Base-by-base conservation (phyloP, 2,888 invertebrate species). In the Villa cingulata region DNA sequence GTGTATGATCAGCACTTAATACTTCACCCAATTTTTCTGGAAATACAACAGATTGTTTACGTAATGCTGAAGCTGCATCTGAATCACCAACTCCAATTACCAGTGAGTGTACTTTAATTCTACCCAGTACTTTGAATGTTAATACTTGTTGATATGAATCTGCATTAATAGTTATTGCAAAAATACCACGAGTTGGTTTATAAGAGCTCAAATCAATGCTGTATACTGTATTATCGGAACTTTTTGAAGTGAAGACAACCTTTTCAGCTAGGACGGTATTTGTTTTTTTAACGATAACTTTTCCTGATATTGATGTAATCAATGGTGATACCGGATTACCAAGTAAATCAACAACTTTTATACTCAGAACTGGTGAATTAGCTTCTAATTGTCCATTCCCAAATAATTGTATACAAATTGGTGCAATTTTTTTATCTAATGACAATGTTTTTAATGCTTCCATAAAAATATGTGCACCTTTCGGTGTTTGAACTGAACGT, bases 61-160 rank as follows among this genome's bases (percentile, higher is more conserved):
- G 85, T 1, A 88, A 81, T 48, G 86, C 81, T 20, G 87, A 83
- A 3, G 85, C 83, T 52, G 92, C 89, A 66, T 96, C 95, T 6
- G 87, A 81, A 65, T 96, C 95, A 3, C 83, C 86, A 18, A 94
- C 77, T 5, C 91, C 90, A 42, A 96, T 74, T 66, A 95, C 92
- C 42, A 89, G 74, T 47, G 76, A 78, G 56, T 83, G 80, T 1
- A 94, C 76, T 52, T 76, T 76, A 0, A 88, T 80, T 55, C 83
- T 81, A 1, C 87, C 85, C 47, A 88, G 70, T 17, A 89, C 83
- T 49, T 86, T 83, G 20, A 82, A 73, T 45, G 70, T 72, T 42
- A 80, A 65, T 53, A 76, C 80, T 15, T 77, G 70, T 9, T 76
- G 75, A 55, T 75, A 74, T 7, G 73, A 68, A 41, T 79, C 81